Conservation (phyloP, 2,888 invertebrate genomes). For the Euzophera pinguis region DNA sequence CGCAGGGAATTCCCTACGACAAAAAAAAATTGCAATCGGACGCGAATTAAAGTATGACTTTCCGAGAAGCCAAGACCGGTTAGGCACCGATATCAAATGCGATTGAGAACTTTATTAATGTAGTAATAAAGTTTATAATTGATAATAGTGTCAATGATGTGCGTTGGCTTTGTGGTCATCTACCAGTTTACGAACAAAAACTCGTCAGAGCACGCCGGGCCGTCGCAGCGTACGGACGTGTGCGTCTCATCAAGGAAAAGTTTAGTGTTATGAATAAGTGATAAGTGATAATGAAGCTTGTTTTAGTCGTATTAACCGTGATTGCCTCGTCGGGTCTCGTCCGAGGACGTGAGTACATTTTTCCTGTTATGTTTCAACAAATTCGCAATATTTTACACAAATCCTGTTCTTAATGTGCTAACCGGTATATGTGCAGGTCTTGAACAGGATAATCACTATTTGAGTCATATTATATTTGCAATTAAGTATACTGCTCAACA, state of each 20-base stretch:
- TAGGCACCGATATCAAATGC: not conserved
- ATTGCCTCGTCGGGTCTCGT: slow-evolving; percentile 3
- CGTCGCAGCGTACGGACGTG: not conserved
- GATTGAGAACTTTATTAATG: not conserved
- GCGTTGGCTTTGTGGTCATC: not conserved
- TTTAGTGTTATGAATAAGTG: not conserved
- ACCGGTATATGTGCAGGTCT: not conserved
- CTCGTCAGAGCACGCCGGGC: not conserved
- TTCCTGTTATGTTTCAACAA: not conserved
- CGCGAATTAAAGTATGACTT: not conserved
- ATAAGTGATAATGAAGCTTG: not conserved
- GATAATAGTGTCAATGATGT: not conserved
- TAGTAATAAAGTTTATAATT: not conserved
- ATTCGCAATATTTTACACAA: not conserved
- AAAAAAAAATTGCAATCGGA: not conserved
- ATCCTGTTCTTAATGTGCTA: not conserved
- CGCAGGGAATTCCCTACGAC: not conserved
- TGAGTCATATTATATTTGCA: not conserved
- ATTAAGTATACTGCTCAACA: not conserved
- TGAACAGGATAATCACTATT: not conserved
- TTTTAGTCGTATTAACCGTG: not conserved
- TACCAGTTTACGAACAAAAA: not conserved
- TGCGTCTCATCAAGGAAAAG: not conserved
- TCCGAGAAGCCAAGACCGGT: not conserved
- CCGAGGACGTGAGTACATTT: slow-evolving; percentile 2